Evolutionary conservation across 2,888 invertebrate species (phyloP).

Genomic region (Synergus japonicus): DNA sequence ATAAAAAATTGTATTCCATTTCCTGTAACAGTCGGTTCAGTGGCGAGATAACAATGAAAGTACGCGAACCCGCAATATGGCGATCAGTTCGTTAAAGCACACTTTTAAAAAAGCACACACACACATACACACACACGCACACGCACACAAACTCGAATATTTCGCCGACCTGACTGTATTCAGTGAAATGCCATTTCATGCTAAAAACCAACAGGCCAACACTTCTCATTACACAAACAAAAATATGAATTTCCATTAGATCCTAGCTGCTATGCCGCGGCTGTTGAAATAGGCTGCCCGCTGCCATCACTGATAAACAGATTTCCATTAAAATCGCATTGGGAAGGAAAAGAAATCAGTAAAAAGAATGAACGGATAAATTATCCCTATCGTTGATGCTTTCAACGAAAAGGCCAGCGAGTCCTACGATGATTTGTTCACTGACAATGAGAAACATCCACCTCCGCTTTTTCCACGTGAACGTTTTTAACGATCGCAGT

Average conservation of each 20-base stretch:
- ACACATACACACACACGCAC: not conserved
- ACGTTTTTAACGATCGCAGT: slow-evolving; percentile 61
- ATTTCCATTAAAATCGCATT: slow-evolving; percentile 45
- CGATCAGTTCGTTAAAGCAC: slow-evolving; percentile 30
- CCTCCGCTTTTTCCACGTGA: slow-evolving; percentile 49
- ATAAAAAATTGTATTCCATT: slow-evolving; percentile 30
- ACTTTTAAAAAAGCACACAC: not conserved
- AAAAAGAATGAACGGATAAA: not conserved
- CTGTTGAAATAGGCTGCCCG: slow-evolving; percentile 74
- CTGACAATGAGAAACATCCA: slow-evolving; percentile 37
- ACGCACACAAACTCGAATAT: not conserved
- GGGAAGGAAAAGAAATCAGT: not conserved
- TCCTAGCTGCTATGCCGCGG: slow-evolving; percentile 74
- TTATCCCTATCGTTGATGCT: slow-evolving; percentile 8
- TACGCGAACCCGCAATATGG: slow-evolving; percentile 24
- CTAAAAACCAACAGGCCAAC: not conserved
- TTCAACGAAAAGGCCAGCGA: slow-evolving; percentile 37
- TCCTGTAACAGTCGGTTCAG: not conserved
- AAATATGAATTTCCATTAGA: slow-evolving; percentile 65
- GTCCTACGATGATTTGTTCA: slow-evolving; percentile 30
- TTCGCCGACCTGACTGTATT: not conserved
- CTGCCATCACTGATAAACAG: slow-evolving; percentile 74
- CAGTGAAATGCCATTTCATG: not conserved
- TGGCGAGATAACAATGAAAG: slow-evolving; percentile 23
- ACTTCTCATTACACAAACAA: slow-evolving; percentile 5